Evolutionary conservation across 64 coral and sea anemone species (phyloP).

Genomic region (Stichodactyla helianthus): DNA sequence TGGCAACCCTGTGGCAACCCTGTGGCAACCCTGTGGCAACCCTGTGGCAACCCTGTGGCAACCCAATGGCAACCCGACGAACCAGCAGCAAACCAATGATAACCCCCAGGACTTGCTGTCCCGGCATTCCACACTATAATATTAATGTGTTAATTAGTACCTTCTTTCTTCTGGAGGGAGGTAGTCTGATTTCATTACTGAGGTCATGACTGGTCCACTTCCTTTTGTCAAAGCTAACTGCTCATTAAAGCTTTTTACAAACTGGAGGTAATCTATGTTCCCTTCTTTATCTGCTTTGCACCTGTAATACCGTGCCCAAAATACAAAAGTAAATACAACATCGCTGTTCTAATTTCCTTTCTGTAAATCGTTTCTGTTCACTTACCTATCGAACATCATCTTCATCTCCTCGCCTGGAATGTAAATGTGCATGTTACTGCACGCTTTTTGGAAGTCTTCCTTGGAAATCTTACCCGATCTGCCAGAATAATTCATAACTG

Average conservation of each 20-base stretch:
- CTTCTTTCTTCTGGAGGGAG: slow-evolving; percentile 64
- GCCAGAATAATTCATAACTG: not conserved
- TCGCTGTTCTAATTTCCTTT: too few species aligned
- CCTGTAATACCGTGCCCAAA: not conserved
- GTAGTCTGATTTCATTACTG: slow-evolving; percentile 81
- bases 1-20: too few species aligned
- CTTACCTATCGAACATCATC: slow-evolving; percentile 48
- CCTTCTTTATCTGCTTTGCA: slow-evolving; percentile 41
- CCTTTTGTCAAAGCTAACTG: slow-evolving; percentile 45
- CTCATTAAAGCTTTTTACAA: slow-evolving; percentile 48
- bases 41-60: too few species aligned
- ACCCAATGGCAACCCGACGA: too few species aligned
- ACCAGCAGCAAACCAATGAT: too few species aligned
- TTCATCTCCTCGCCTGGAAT: slow-evolving; percentile 37
- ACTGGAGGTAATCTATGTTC: slow-evolving; percentile 55
- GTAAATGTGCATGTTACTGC: slow-evolving; percentile 32
- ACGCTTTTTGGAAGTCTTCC: slow-evolving; percentile 43
- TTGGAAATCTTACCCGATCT: slow-evolving; percentile 18
- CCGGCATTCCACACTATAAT: too few species aligned
- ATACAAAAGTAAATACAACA: too few species aligned
- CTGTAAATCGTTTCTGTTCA: not conserved
- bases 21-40: too few species aligned
- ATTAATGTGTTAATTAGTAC: slow-evolving; percentile 14
- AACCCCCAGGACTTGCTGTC: too few species aligned
- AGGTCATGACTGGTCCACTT: slow-evolving; percentile 16